These are phyloP conservation scores for Himalopsyche anomala DNA, from an alignment of 2,888 invertebrate species.

Conservation along the genomic window DNA sequence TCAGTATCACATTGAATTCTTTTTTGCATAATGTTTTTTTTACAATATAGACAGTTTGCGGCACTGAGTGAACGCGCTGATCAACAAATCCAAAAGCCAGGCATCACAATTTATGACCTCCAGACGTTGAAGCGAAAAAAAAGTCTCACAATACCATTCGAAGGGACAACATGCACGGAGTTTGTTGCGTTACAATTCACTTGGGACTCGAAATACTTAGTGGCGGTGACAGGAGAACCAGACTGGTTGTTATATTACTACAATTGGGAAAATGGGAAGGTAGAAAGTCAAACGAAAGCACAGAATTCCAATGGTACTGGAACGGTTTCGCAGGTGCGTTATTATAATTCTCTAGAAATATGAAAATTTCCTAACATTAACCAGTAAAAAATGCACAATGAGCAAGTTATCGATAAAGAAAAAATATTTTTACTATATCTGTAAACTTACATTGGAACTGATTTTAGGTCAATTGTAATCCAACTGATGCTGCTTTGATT, in stretches of 20 bases:
- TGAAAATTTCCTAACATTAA: too few species aligned
- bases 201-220: conserved; percentile 87
- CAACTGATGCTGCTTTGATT: conserved; percentile 84
- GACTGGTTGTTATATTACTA: conserved; percentile 89
- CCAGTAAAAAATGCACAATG: too few species aligned
- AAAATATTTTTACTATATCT: too few species aligned
- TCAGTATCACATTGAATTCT: too few species aligned
- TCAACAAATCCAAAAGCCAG: conserved; percentile 80
- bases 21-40: too few species aligned
- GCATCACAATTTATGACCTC: conserved; percentile 84
- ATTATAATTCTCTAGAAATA: not conserved
- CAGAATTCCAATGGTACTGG: conserved; percentile 83
- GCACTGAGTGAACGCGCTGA: conserved; percentile 81
- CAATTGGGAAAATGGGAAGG: conserved; percentile 88
- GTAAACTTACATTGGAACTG: not conserved
- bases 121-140: conserved; percentile 83
- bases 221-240: conserved; percentile 88
- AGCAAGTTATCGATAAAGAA: too few species aligned
- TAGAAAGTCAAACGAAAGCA: conserved; percentile 85
- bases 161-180: conserved; percentile 78
- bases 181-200: conserved; percentile 87
- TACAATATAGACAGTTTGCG: conserved; percentile 77
- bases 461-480: conserved; percentile 85
- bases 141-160: conserved; percentile 80
- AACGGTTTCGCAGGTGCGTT: conserved; percentile 77